These are phyloP conservation scores for Phainopepla nitens DNA, from an alignment of 2,113 vertebrate species.

Conservation along the genomic window DNA sequence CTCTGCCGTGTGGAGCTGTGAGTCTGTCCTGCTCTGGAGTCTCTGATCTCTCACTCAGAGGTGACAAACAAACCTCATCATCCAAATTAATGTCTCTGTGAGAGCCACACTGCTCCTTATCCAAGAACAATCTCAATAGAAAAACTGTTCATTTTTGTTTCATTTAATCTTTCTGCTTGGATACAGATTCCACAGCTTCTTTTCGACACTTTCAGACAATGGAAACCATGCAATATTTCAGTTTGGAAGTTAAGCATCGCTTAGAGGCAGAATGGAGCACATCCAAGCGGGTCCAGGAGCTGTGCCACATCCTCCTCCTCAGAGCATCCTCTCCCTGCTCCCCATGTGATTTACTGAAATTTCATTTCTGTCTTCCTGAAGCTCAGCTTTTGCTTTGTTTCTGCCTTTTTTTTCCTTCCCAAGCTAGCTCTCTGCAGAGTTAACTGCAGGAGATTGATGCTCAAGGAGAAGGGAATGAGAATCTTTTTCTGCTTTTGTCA, in stretches of 20 bases:
- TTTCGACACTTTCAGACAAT: background rate
- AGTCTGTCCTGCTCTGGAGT: background rate
- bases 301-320: background rate
- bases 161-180: background rate
- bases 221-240: background rate
- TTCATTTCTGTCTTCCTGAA: background rate
- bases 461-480: background rate
- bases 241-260: background rate
- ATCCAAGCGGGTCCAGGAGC: background rate
- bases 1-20: rapidly evolving
- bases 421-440: background rate
- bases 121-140: background rate
- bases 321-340: background rate
- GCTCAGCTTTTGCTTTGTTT: background rate
- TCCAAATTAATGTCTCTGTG: background rate
- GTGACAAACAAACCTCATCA: background rate
- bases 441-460: background rate
- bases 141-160: background rate
- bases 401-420: background rate
- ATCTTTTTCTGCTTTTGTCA: background rate
- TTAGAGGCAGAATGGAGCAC: background rate
- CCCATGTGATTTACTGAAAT: background rate
- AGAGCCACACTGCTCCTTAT: background rate
- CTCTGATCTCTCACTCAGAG: background rate
- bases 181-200: background rate